Conservation (phyloP, 2,888 invertebrate genomes). For the Halocaridina rubra region DNA sequence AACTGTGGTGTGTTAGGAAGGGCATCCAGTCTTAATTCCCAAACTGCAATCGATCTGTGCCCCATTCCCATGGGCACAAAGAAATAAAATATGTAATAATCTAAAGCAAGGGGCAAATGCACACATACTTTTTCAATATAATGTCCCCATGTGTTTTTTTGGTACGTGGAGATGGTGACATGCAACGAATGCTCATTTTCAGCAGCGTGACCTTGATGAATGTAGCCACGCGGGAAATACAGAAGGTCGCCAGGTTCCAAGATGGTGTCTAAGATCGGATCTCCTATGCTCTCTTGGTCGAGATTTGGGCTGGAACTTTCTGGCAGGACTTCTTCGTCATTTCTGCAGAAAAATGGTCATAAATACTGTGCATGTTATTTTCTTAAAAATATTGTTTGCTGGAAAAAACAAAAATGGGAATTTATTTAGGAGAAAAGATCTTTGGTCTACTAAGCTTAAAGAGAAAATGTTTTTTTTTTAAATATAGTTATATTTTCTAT, state of each 20-base stretch:
- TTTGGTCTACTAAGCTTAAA: too few species aligned
- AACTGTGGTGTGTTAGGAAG: too few species aligned
- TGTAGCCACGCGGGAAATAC: slow-evolving; percentile 81
- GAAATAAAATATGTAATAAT: too few species aligned
- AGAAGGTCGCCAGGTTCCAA: slow-evolving; percentile 89
- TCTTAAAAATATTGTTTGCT: slow-evolving; percentile 1
- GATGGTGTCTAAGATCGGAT: slow-evolving; percentile 82
- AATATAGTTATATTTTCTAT: too few species aligned
- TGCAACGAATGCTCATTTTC: slow-evolving; percentile 89
- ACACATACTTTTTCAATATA: slow-evolving; percentile 80
- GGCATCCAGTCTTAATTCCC: too few species aligned
- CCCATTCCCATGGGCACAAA: too few species aligned
- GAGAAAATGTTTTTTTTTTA: too few species aligned
- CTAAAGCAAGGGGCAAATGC: too few species aligned
- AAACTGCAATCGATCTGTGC: too few species aligned
- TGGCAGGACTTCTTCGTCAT: slow-evolving; percentile 78
- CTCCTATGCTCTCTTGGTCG: slow-evolving; percentile 78
- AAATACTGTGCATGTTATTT: too few species aligned
- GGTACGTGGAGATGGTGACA: slow-evolving; percentile 92
- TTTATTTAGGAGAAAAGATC: neutral
- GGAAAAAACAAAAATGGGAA: slow-evolving; percentile 18
- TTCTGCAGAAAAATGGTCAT: slow-evolving; percentile 65
- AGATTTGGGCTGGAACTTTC: slow-evolving; percentile 86
- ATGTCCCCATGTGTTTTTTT: slow-evolving; percentile 90
- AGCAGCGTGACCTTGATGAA: slow-evolving; percentile 76